phyloP scores from a whole-genome alignment of 2,797 vertebrate species.

The Poeciliopsis turneri region DNA sequence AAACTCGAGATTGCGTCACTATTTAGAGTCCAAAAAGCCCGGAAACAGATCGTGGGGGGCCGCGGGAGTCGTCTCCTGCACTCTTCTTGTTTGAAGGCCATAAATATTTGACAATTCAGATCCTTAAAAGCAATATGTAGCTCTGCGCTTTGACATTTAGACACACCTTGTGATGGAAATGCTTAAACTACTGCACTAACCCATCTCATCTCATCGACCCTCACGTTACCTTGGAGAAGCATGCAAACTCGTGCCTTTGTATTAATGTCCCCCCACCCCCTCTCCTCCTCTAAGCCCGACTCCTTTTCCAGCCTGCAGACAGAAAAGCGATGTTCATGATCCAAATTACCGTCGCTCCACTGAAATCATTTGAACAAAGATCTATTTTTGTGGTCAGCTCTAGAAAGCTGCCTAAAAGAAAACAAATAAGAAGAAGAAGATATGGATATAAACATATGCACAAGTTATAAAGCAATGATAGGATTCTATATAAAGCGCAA shows the following conservation, averaged over 20 bases:
- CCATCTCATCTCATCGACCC: constrained; percentile 21
- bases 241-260: constrained; percentile 76
- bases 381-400: constrained; percentile 76
- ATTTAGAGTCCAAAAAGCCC: not conserved
- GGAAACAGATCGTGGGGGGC: not conserved
- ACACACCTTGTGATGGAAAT: constrained; percentile 19
- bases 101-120: constrained; percentile 29
- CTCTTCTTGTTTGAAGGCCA: not conserved
- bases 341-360: constrained; percentile 42
- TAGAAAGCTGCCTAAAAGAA: constrained; percentile 58
- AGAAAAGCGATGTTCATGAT: constrained; percentile 37
- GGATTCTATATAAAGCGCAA: constrained; percentile 48
- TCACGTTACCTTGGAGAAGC: constrained; percentile 54
- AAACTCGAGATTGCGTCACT: not conserved
- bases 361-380: constrained; percentile 54
- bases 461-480: constrained; percentile 62
- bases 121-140: constrained; percentile 60
- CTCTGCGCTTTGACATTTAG: constrained; percentile 42
- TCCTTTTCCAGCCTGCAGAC: constrained; percentile 40
- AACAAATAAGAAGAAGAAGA: constrained; percentile 1
- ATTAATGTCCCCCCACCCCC: constrained; percentile 4
- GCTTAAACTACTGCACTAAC: constrained; percentile 25
- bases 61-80: not conserved
- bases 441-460: constrained; percentile 52
- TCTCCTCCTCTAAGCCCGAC: not conserved